Evolutionary conservation across 1,140 invertebrate genomes (phyloP).

Genomic region (Plutomurus gul): DNA sequence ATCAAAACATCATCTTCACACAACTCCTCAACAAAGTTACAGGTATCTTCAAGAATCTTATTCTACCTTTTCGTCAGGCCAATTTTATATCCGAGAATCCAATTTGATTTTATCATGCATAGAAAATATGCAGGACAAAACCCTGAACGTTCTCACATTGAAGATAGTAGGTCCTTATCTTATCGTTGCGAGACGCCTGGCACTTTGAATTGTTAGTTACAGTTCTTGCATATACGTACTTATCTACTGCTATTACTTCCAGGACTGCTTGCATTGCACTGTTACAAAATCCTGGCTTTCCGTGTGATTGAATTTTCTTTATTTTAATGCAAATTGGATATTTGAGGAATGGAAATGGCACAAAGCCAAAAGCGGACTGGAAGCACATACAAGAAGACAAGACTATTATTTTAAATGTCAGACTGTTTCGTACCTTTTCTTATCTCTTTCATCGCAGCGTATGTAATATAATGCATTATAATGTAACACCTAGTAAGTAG

Average conservation of each 20-base stretch:
- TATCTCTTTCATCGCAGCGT: no score
- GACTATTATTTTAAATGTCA: not conserved
- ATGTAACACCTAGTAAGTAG: no score
- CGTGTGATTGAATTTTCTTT: not conserved
- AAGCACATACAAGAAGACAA: not conserved
- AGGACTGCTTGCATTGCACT: not conserved
- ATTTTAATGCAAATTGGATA: constrained; percentile 2
- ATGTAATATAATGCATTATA: no score
- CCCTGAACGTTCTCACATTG: not conserved
- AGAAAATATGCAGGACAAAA: not conserved
- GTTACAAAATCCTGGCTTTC: not conserved
- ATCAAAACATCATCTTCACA: not conserved
- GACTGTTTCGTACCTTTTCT: not conserved
- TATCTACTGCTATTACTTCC: no score
- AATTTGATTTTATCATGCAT: not conserved
- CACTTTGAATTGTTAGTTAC: no score
- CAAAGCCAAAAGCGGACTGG: not conserved
- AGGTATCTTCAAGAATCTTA: not conserved
- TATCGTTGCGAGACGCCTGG: no score
- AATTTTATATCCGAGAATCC: not conserved
- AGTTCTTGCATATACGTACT: no score
- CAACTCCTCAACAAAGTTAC: not conserved
- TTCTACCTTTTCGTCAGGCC: not conserved
- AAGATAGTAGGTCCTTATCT: no score
- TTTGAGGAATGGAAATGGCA: constrained; percentile 5